phyloP scores from a whole-genome alignment of 2,888 invertebrate genomes.

The Drosophila phalerata region DNA sequence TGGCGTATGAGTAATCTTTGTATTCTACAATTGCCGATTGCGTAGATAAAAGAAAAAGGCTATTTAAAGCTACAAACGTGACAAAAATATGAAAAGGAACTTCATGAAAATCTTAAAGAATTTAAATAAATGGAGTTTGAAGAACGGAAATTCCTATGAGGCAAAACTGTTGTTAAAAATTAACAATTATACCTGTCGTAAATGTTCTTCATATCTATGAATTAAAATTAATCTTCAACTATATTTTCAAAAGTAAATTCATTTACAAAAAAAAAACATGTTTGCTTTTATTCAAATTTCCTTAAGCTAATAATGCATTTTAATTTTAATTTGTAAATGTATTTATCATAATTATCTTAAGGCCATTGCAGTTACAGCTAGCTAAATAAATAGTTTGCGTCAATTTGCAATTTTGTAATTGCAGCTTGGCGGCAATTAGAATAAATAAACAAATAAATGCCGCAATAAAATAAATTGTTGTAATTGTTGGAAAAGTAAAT shows the following conservation, averaged over 20 bases:
- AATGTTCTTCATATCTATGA: no score
- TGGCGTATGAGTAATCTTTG: constrained; percentile 63
- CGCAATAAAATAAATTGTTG: constrained; percentile 1
- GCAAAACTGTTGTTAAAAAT: no score
- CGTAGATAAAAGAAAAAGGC: background rate
- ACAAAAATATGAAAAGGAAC: background rate
- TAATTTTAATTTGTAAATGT: background rate
- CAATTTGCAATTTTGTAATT: background rate
- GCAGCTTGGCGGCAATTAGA: constrained; percentile 4
- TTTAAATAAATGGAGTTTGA: background rate
- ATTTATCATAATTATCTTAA: constrained; percentile 4
- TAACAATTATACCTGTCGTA: no score
- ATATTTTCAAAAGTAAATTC: no score
- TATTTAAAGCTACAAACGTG: background rate
- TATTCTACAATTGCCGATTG: constrained; percentile 26
- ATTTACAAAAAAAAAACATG: no score
- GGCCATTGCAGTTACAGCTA: constrained; percentile 8
- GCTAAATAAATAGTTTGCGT: background rate
- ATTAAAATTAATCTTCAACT: no score
- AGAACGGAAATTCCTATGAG: no score
- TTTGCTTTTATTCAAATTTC: no score
- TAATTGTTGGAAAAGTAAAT: background rate
- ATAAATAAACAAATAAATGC: constrained; percentile 9
- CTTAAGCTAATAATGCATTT: no score
- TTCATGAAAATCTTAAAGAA: background rate